phyloP scores from a whole-genome alignment of 2,888 invertebrate species.

The Cephus runcator region DNA sequence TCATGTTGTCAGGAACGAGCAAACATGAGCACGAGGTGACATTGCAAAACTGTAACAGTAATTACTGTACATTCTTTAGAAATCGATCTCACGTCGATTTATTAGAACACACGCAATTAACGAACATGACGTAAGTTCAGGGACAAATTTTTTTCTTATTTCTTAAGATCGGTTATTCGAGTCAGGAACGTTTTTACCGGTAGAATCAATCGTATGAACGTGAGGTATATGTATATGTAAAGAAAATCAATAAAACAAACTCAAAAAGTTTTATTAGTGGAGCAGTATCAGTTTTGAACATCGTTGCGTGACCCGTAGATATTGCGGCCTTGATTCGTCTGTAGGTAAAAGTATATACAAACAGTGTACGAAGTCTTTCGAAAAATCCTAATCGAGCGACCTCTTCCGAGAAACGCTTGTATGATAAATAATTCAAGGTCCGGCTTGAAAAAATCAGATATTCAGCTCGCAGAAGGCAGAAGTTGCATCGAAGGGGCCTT shows the following conservation, averaged over 20 bases:
- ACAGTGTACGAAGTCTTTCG: background rate
- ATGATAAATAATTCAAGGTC: conserved; percentile 40
- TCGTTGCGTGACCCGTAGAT: background rate
- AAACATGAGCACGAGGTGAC: background rate
- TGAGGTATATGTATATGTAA: too few species aligned
- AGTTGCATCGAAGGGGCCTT: conserved; percentile 27
- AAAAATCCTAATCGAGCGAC: background rate
- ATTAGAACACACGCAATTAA: background rate
- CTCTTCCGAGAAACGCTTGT: conserved; percentile 7
- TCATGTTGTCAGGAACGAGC: background rate
- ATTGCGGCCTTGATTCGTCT: background rate
- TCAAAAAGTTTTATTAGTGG: too few species aligned
- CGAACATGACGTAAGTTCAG: background rate
- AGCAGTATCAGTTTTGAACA: background rate
- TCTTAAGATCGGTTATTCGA: background rate
- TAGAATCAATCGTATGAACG: background rate
- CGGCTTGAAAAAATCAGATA: conserved; percentile 25
- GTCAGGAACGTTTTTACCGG: background rate
- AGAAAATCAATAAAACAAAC: too few species aligned
- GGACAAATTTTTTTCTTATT: background rate
- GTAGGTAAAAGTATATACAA: background rate
- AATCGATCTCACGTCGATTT: background rate
- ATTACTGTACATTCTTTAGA: background rate
- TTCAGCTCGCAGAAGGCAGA: conserved; percentile 25
- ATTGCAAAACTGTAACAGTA: background rate